These are phyloP conservation scores for Azemiops feae DNA, from an alignment of 2,113 vertebrate species.

Conservation along the genomic window DNA sequence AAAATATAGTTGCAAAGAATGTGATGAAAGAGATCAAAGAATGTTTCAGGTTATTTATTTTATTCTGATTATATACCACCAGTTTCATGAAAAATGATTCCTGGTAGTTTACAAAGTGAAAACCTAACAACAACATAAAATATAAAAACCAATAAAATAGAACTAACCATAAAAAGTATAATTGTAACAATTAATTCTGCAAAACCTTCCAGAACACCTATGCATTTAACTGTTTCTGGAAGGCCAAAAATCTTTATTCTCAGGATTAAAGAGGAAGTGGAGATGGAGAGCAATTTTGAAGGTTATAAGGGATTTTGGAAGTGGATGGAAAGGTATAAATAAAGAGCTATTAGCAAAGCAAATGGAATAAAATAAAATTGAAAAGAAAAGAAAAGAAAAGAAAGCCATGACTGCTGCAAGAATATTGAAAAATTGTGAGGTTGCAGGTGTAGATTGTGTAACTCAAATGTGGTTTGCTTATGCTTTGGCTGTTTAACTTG, in stretches of 20 bases:
- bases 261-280: too few relatives aligned
- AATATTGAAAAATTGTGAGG: neutral
- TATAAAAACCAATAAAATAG: neutral
- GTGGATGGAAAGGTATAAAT: neutral
- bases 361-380: neutral
- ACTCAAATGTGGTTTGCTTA: neutral
- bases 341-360: neutral
- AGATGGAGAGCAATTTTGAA: neutral
- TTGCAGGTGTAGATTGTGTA: neutral
- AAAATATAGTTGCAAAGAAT: neutral
- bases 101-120: neutral
- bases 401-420: neutral
- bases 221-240: too few relatives aligned
- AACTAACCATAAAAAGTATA: neutral
- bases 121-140: neutral
- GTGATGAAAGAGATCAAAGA: neutral
- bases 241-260: too few relatives aligned
- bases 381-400: neutral
- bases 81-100: neutral
- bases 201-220: too few relatives aligned
- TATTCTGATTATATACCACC: neutral
- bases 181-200: too few relatives aligned
- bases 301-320: neutral
- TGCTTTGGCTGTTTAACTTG: neutral
- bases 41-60: neutral